phyloP scores from a whole-genome alignment of 2,113 vertebrate species.

The Uria lomvia region DNA sequence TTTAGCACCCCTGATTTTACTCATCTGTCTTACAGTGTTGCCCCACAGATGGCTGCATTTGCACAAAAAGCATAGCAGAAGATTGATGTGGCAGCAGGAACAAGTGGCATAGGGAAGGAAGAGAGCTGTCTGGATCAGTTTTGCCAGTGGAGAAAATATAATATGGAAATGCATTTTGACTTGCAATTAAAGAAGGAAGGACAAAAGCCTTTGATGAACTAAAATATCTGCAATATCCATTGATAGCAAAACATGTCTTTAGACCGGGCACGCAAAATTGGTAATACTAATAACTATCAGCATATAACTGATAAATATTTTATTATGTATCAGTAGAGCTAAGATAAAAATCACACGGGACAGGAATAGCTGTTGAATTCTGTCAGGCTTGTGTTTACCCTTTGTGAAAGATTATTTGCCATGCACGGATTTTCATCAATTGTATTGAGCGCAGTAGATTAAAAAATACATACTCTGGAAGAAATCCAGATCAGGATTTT shows the following conservation, averaged over 20 bases:
- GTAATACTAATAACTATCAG: background rate
- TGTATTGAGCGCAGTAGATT: background rate
- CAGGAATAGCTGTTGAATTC: background rate
- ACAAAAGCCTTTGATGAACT: background rate
- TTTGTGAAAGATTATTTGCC: background rate
- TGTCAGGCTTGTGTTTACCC: background rate
- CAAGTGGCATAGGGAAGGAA: background rate
- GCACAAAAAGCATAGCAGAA: conserved; percentile 2
- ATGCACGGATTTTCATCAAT: background rate
- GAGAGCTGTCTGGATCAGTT: conserved; percentile 3
- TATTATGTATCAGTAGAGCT: background rate
- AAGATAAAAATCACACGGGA: background rate
- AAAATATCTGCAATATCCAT: background rate
- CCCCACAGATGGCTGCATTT: conserved; percentile 39
- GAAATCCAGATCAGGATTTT: background rate
- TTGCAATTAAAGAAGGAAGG: background rate
- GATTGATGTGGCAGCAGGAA: conserved; percentile 39
- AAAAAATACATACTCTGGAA: background rate
- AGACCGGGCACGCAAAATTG: background rate
- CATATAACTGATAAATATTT: background rate
- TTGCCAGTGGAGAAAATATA: background rate
- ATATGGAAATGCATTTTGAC: background rate
- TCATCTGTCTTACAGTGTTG: background rate
- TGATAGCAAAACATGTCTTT: background rate
- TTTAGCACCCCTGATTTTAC: conserved; percentile 6